Percentiles rank a stretch among this genome's conserved stretches.
Evolutionary conservation across 2,888 invertebrate species (phyloP).

Genomic region (Apeira syringaria): DNA sequence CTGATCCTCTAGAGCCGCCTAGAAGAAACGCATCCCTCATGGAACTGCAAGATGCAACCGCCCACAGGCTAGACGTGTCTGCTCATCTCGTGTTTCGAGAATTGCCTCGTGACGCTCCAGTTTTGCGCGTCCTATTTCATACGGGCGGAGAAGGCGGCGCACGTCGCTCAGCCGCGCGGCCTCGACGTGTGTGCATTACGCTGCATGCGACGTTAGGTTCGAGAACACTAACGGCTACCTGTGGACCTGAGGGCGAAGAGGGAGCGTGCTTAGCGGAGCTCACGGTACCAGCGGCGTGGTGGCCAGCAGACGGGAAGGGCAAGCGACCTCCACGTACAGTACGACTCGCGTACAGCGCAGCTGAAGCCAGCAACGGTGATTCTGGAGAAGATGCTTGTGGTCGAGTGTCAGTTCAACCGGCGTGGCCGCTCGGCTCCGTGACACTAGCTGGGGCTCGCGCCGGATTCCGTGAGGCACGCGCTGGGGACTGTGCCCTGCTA

Average conservation of each 20-base stretch:
- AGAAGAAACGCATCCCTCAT: constrained; percentile 82
- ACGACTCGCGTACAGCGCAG: constrained; percentile 93
- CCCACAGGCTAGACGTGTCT: constrained; percentile 94
- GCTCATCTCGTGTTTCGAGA: constrained; percentile 95
- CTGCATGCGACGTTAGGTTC: constrained; percentile 87
- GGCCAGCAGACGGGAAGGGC: constrained; percentile 87
- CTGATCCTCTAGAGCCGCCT: constrained; percentile 89
- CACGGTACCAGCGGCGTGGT: constrained; percentile 95
- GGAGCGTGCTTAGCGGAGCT: constrained; percentile 96
- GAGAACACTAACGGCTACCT: constrained; percentile 91
- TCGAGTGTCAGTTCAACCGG: constrained; percentile 86
- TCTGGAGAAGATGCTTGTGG: constrained; percentile 89
- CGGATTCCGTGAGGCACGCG: constrained; percentile 92
- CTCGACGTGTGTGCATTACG: constrained; percentile 91
- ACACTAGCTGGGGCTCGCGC: constrained; percentile 90
- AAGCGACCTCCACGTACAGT: constrained; percentile 89
- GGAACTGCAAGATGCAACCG: constrained; percentile 85
- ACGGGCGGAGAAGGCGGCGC: constrained; percentile 94
- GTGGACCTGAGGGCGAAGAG: constrained; percentile 96
- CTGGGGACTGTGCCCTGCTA: constrained; percentile 92
- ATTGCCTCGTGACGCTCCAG: constrained; percentile 94
- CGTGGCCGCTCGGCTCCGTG: constrained; percentile 86
- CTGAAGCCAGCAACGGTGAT: constrained; percentile 89
- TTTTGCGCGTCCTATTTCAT: constrained; percentile 96
- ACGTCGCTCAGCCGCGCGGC: constrained; percentile 86